Base-by-base conservation (phyloP, 2,888 invertebrate species). In the Halocaridina rubra region DNA sequence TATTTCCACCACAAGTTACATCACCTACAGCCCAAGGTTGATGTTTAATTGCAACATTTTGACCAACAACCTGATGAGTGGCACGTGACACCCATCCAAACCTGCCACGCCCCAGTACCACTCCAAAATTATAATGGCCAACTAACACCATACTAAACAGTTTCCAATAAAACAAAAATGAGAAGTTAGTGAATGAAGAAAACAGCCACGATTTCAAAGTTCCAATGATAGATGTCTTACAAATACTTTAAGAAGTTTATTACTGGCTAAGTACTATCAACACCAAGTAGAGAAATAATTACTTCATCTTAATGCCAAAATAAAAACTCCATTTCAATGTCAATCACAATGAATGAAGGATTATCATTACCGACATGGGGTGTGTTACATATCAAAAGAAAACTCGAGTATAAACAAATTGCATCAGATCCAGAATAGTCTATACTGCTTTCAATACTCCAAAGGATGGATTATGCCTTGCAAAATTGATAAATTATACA, bases 51-150 rank as follows among this genome's bases (percentile, higher is more conserved):
- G 78, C 78, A 13, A 78, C 78, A 19, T 19, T 33, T 22, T 39
- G 32, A 27, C 67, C 78, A 8, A 78, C 24, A 22, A 78, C 64
- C 13, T 13, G 19, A 27, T 78, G 78, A 19, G 78, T 78, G 22
- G 78, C 78, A 19, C 61, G 32, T 33, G 78, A 78, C 24, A 78
- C 78, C 78, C 78, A 78, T 13, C 78, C 78, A 78, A 78, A 78
- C 64, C 29, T 61, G 24, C 78, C 78, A 19, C 78, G 33, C 19
- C 78, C 78, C 39, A 78, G 24, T 64, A 64, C 78, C 39, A 61
- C 61, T 39, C 78, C 78, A 19, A 78, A 33, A n/a, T 64, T 32
- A 67, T 78, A 78, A 33, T 78, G 61, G 27, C 78, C 78, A 10
- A 78, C 61, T 4, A 64, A 32, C 29, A 78, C 78, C 78, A 64